Conservation (phyloP, 2,113 vertebrate species). For the Alaudala cheleensis region DNA sequence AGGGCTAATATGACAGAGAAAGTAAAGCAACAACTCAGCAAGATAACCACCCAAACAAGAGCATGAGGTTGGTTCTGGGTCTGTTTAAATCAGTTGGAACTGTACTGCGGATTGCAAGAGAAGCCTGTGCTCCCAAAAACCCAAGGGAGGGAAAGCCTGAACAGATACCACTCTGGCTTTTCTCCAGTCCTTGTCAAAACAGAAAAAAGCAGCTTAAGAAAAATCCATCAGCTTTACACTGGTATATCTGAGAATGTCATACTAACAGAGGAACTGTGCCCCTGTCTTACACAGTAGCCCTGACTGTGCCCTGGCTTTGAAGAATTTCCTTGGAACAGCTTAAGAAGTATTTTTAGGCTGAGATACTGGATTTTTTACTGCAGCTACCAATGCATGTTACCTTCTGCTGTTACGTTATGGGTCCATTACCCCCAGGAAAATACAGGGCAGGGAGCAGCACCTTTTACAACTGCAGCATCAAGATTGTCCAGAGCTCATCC, state of each 20-base stretch:
- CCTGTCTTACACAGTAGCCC: not conserved
- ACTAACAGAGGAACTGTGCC: not conserved
- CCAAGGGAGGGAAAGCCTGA: not conserved
- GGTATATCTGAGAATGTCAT: not conserved
- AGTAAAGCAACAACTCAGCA: not conserved
- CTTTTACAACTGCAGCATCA: not conserved
- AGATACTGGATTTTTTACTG: not conserved
- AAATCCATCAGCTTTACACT: not conserved
- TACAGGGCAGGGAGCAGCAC: not conserved
- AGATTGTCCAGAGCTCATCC: not conserved
- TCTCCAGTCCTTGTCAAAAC: not conserved
- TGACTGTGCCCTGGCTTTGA: not conserved
- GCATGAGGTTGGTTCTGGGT: not conserved
- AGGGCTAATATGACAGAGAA: not conserved
- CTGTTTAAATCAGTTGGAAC: not conserved
- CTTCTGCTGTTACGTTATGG: not conserved
- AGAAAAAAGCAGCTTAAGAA: not conserved
- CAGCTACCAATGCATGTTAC: not conserved
- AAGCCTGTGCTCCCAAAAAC: not conserved
- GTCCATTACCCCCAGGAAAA: not conserved
- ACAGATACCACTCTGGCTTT: not conserved
- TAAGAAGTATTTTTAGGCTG: not conserved
- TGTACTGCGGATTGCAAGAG: not conserved
- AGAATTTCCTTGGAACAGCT: not conserved
- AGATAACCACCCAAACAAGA: not conserved